Evolutionary conservation across 1,140 invertebrate genomes (phyloP), one percentile per base, ranked within the genome.

Genomic region (Macrobrachium rosenbergii): DNA sequence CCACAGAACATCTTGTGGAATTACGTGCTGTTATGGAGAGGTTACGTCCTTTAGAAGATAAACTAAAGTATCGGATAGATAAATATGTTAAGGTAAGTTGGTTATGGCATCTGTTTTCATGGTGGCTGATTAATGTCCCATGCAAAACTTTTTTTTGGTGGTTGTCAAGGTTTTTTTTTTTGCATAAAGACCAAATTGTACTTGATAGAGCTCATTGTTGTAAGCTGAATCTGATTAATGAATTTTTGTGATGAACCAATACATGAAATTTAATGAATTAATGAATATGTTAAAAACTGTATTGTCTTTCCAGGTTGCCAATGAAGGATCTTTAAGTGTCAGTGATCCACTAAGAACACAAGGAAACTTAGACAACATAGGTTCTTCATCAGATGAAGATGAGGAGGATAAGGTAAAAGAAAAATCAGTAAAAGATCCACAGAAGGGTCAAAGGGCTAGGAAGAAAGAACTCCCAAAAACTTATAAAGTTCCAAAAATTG

Each of bases 41-140:
- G 45, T 73, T 87, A n/a, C 85, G 85, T 17, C 85, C 85, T 59
- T 52, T 87, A 21, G 85, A 87, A 81, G 85, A 87, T 17, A 87
- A 87, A 58, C 78, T 87, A 43, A 87, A 87, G 52, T 87, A 87
- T 21, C 85, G 81, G 58, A 79, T 87, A 23, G 85, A 87, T 59
- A 87, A 87, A 21, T 75, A 81, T 75, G 58, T 87, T 14, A 87
- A 87, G 72, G 83, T 86, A 73, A 80, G 83, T 86, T 72, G 11
- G 21, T 76, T 76, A 45, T 37, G 43, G 21, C 1, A 0, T 45
- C 43, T n/a, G n/a, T 45, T 76, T n/a, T n/a, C 17, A 43, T 76
- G 2, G 28, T 28, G n/a, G 43, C 19, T 19, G 7, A 19, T 58
- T 28, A 45, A 0, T 11, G 17, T 19, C 5, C 19, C n/a, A 10